phyloP scores from a whole-genome alignment of 2,888 invertebrate species.

The Neocrepidodera transversa region DNA sequence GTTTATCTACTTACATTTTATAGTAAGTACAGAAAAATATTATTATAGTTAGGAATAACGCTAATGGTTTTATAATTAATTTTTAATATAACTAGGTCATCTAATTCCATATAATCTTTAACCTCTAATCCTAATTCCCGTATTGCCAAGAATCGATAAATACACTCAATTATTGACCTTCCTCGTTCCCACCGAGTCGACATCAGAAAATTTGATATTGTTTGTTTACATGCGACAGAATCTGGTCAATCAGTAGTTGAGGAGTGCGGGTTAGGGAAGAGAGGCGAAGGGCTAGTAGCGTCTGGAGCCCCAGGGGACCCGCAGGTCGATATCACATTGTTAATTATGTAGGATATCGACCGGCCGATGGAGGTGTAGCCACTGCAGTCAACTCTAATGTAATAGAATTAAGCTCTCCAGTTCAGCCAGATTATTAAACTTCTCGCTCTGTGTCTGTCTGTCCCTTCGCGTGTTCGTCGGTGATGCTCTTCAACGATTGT shows the following conservation, averaged over 20 bases:
- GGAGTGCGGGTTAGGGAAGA: constrained; percentile 27
- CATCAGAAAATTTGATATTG: constrained; percentile 28
- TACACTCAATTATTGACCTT: constrained; percentile 2
- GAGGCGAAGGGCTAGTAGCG: constrained; percentile 12
- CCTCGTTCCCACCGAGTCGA: background rate
- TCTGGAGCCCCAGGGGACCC: constrained; percentile 45
- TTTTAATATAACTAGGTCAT: no score
- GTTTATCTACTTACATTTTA: no score
- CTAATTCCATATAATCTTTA: no score
- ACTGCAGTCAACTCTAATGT: constrained; percentile 56
- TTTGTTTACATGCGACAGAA: constrained; percentile 34
- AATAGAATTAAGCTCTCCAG: constrained; percentile 57
- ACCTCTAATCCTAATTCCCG: no score
- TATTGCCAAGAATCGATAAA: no score
- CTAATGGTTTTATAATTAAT: no score
- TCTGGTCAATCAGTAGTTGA: constrained; percentile 37
- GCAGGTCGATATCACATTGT: constrained; percentile 59
- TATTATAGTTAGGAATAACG: no score
- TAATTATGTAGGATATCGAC: constrained; percentile 60
- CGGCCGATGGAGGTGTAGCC: constrained; percentile 55
- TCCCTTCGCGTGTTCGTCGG: constrained; percentile 12
- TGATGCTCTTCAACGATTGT: constrained; percentile 1
- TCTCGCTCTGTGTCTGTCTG: constrained; percentile 31
- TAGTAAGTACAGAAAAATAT: no score
- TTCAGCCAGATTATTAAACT: constrained; percentile 56